Conservation (phyloP, 2,888 invertebrate species). For the Pammene aurita region DNA sequence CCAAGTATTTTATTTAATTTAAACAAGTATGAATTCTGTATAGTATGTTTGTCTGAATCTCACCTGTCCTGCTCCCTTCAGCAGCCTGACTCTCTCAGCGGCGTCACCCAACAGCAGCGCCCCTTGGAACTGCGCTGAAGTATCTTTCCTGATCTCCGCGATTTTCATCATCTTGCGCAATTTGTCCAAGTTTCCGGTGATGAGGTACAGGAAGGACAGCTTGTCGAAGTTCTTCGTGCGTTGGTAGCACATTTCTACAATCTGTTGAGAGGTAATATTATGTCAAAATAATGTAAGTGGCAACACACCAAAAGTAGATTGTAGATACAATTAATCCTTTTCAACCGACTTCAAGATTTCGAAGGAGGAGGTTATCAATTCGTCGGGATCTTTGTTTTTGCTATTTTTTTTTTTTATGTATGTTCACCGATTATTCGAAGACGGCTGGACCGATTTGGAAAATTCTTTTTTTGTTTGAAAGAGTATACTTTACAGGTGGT, state of each 20-base stretch:
- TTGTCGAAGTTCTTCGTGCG: slow-evolving; percentile 99
- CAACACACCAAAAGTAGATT: too few species aligned
- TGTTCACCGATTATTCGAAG: too few species aligned
- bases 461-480: too few species aligned
- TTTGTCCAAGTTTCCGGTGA: slow-evolving; percentile 99
- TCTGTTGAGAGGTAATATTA: slow-evolving; percentile 54
- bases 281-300: background rate
- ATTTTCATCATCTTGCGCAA: slow-evolving; percentile 99
- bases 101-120: slow-evolving; percentile 96
- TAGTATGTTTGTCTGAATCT: background rate
- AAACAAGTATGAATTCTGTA: too few species aligned
- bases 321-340: too few species aligned
- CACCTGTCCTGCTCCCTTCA: slow-evolving; percentile 87
- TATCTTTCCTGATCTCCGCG: slow-evolving; percentile 98
- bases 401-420: too few species aligned
- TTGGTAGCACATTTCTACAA: slow-evolving; percentile 99
- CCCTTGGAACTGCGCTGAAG: slow-evolving; percentile 98
- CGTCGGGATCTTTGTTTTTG: too few species aligned
- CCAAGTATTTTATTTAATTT: too few species aligned
- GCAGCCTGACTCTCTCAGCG: slow-evolving; percentile 92
- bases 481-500: too few species aligned
- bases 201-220: slow-evolving; percentile 97
- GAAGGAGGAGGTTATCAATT: too few species aligned
- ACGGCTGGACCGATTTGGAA: too few species aligned
- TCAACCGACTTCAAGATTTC: too few species aligned